Base-by-base conservation (phyloP, 2,888 invertebrate genomes). In the Melanchra persicariae region DNA sequence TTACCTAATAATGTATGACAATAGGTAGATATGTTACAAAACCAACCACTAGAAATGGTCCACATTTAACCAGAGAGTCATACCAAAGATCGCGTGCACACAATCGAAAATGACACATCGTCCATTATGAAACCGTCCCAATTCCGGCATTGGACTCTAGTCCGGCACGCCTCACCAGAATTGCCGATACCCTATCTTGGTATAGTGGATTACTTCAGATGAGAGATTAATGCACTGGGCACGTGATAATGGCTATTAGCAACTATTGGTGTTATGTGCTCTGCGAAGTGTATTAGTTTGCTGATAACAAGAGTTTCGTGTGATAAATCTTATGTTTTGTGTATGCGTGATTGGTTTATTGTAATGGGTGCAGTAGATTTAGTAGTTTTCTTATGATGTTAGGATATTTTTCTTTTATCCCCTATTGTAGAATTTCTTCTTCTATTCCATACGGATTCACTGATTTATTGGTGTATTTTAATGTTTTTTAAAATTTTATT, bases 141-240 rank as follows among this genome's bases (percentile, higher is more conserved):
- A 82, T 84, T 81, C 63, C 51, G 51, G 55, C 69, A 80, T 70
- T 73, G 30, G 69, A 60, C 52, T 59, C 66, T 65, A 76, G 71
- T 76, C 79, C 81, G 82, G 82, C 85, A 81, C 82, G 86, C 86
- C 85, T 84, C 70, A 82, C 87, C 87, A 89, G 90, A 90, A 92
- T 91, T 90, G 90, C 89, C 51, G 84, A 77, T 80, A 74, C 72
- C 81, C 76, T 84, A 86, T 81, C 85, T 85, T 74, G 49, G 79
- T 85, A 81, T 87, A 85, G 87, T 87, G 83, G 86, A 86, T 88
- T 87, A 87, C 81, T 82, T 82, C 77, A 85, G 77, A 80, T 85
- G 83, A 84, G 72, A 83, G 85, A 87, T 87, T 85, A 84, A 87
- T 87, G 82, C 83, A 81, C 79, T 81, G 67, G 71, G 77, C 83